Base-by-base conservation (phyloP, 2,888 invertebrate genomes). In the Scaeva pyrastri region DNA sequence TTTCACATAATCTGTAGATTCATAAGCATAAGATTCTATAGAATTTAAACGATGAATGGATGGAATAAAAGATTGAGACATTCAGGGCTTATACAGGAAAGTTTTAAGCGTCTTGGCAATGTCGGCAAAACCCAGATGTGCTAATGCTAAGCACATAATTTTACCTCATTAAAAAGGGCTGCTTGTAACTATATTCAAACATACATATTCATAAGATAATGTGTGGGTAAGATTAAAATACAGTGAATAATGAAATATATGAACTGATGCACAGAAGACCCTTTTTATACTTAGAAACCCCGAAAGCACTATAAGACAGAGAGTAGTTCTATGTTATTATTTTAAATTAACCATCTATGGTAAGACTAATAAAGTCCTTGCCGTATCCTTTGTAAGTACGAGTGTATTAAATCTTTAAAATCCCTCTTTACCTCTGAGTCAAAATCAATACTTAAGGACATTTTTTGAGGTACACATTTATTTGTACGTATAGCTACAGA, bases 321-420 rank as follows among this genome's bases (percentile, higher is more conserved):
- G 52, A 55, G 55, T 10, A 8, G 26, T 31, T 26, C n/a, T n/a
- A n/a, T n/a, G n/a, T 31, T n/a, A 16, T 11, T 55, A n/a, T 52
- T 52, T 2, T 8, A 8, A 23, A n/a, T n/a, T 14, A 55, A 55
- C 2, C n/a, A 31, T 1, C 31, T 31, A 5, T 10, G n/a, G 55
- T 55, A 55, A 55, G 8, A 55, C 55, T 31, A 55, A 55, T 55
- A 31, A n/a, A 26, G 23, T 55, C n/a, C 55, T 55, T 55, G 2
- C 26, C 23, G 0, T 19, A 19, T 10, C 31, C 23, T 31, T 16
- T 55, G n/a, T 16, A 31, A 31, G 31, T 31, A 31, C 31, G n/a
- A 26, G 14, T 52, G 6, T 52, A 55, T 55, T 55, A 10, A 55
- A 31, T 55, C 55, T n/a, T 14, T 14, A 7, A 52, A n/a, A n/a